Conservation (phyloP, 2,113 vertebrate species). For the Myodes glareolus region DNA sequence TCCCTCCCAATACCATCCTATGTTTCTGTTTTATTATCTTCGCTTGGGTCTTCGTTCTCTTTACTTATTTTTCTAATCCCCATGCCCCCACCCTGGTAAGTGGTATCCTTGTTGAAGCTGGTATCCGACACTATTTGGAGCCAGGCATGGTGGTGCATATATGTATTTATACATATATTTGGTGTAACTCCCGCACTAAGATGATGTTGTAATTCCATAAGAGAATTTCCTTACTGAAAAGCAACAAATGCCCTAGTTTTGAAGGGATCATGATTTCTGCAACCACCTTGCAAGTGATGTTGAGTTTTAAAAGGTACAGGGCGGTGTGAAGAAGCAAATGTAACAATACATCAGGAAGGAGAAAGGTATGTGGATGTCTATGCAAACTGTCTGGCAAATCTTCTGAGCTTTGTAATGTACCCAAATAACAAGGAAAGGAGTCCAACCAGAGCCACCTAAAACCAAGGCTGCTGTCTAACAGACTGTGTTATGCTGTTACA, state of each 20-base stretch:
- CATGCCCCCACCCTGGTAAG: too few relatives aligned
- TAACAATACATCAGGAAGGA: neutral
- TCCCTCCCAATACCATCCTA: too few relatives aligned
- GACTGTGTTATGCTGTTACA: neutral
- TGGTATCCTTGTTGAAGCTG: too few relatives aligned
- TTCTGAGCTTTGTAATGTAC: conserved; percentile 17
- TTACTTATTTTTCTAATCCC: too few relatives aligned
- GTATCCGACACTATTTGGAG: neutral
- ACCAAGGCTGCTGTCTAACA: neutral
- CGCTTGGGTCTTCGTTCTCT: too few relatives aligned
- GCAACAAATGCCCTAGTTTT: neutral
- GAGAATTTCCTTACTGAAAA: neutral
- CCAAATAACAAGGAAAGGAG: neutral
- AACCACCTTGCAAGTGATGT: neutral
- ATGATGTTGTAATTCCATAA: neutral
- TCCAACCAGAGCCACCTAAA: neutral
- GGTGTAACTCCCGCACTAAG: neutral
- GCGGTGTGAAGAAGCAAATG: neutral
- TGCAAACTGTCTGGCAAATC: neutral
- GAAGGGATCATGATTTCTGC: neutral
- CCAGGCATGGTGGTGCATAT: neutral
- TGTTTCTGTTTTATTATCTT: too few relatives aligned
- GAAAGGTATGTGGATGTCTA: neutral
- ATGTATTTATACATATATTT: neutral
- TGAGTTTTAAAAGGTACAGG: neutral